Evolutionary conservation across 2,797 vertebrate genomes (phyloP).

Genomic region (Ammospiza maritima): DNA sequence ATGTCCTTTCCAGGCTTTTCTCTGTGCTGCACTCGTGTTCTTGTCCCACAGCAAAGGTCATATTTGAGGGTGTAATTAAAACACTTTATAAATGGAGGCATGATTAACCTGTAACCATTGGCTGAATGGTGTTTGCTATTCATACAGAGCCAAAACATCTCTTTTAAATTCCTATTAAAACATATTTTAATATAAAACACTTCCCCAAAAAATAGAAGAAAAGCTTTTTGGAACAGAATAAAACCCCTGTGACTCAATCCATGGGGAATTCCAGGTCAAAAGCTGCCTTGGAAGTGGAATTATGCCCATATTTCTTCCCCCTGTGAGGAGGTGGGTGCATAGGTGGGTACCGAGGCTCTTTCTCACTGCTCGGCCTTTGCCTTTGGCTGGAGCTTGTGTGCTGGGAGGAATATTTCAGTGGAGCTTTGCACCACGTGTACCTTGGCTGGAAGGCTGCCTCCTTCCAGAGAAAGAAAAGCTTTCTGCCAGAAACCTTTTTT

Average conservation of each 20-base stretch:
- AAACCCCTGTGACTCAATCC: background rate
- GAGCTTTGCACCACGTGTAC: background rate
- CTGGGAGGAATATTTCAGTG: background rate
- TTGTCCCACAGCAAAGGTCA: background rate
- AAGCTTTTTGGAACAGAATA: background rate
- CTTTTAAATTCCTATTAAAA: background rate
- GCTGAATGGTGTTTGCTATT: background rate
- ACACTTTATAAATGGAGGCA: background rate
- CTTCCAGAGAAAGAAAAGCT: background rate
- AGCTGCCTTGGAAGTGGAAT: background rate
- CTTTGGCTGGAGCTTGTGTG: background rate
- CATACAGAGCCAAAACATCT: background rate
- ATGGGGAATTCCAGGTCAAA: background rate
- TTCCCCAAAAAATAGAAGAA: background rate
- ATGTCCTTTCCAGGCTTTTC: background rate
- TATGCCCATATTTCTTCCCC: background rate
- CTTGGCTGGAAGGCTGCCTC: background rate
- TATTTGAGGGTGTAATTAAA: background rate
- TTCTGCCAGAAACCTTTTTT: background rate
- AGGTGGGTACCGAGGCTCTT: background rate
- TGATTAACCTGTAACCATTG: background rate
- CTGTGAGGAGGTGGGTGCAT: accelerated
- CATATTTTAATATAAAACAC: accelerated
- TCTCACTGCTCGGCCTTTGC: background rate
- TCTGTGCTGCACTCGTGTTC: accelerated